Percentiles rank a stretch among this genome's conserved stretches.
These are phyloP conservation scores for Diabrotica virgifera DNA, from an alignment of 1,140 invertebrate genomes.

Conservation along the genomic window DNA sequence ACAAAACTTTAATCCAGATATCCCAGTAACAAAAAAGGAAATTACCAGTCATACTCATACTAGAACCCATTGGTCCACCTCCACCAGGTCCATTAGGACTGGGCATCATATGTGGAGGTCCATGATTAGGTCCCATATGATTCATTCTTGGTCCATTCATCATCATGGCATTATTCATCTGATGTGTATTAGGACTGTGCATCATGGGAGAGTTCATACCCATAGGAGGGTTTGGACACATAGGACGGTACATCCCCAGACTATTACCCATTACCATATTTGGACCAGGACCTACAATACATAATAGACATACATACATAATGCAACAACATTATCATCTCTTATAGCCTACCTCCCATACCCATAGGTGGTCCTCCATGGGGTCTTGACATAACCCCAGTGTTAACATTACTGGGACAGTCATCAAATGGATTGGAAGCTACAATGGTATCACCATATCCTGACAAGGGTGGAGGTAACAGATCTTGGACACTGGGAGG, in stretches of 20 bases:
- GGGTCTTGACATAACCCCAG: slow-evolving; percentile 61
- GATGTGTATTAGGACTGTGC: slow-evolving; percentile 47
- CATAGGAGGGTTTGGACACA: slow-evolving; percentile 43
- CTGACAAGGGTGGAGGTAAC: slow-evolving; percentile 76
- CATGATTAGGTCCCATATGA: slow-evolving; percentile 30
- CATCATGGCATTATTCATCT: slow-evolving; percentile 46
- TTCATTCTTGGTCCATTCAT: slow-evolving; percentile 46
- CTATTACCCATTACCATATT: slow-evolving; percentile 48
- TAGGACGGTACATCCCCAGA: slow-evolving; percentile 60
- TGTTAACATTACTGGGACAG: slow-evolving; percentile 65
- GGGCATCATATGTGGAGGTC: slow-evolving; percentile 46
- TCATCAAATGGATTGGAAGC: slow-evolving; percentile 96
- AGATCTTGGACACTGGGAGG: slow-evolving; percentile 70
- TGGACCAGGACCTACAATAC: slow-evolving; percentile 36
- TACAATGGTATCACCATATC: slow-evolving; percentile 90
- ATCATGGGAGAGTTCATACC: slow-evolving; percentile 59
- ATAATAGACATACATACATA: slow-evolving; percentile 3
- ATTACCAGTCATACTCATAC: slow-evolving; percentile 37
- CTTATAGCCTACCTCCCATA: slow-evolving; percentile 51
- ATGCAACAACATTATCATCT: background rate
- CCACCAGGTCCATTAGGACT: slow-evolving; percentile 43
- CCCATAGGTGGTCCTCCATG: slow-evolving; percentile 50
- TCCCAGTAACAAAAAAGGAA: background rate
- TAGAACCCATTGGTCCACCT: slow-evolving; percentile 39
- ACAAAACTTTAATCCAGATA: too few species aligned